Evolutionary conservation across 2,797 vertebrate species (phyloP), one percentile per base, ranked within the genome.

Genomic region (Acomys russatus): DNA sequence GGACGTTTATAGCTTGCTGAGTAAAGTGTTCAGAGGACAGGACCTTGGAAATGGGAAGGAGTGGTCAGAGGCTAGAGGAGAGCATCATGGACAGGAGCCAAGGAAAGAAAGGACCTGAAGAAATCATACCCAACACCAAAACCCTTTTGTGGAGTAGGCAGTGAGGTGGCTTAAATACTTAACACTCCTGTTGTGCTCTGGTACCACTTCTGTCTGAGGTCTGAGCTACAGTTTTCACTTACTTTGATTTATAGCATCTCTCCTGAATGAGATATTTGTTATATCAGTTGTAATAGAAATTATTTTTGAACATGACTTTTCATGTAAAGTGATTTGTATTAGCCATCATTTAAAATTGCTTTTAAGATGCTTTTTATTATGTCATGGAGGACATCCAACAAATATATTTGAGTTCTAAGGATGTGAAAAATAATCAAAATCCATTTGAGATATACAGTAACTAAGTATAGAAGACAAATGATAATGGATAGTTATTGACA

Each of bases 321-420:
- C 89, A 74, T 94, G 80, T 95, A 44, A 94, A 97, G 64, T 94
- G 95, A 95, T 97, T 98, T 98, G 90, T 97, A 96, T 98, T 93
- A 97, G 94, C 96, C 25, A 71, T 97, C 92, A 93, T 92, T 97
- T 97, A 92, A 97, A 98, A 96, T 97, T 98, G 94, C 95, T 94
- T 35, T 96, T 97, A 98, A 97, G 92, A 93, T 98, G 94, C 95
- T 98, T 98, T 98, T 98, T 97, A 97, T 98, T 98, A 97, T 96
- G 94, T 93, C 54, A 73, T 98, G 96, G 97, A 95, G 78, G 82
- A 94, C 83, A 92, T 98, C 97, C 98, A 98, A 76, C 25, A 96
- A 97, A 96, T 97, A 89, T 51, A 97, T 98, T 90, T 87, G 96
- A 88, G 90, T 91, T 77, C 2, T 33, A n/a, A 84, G 97, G 96